Conservation (phyloP, 1,140 invertebrate genomes). For the Homarus americanus region DNA sequence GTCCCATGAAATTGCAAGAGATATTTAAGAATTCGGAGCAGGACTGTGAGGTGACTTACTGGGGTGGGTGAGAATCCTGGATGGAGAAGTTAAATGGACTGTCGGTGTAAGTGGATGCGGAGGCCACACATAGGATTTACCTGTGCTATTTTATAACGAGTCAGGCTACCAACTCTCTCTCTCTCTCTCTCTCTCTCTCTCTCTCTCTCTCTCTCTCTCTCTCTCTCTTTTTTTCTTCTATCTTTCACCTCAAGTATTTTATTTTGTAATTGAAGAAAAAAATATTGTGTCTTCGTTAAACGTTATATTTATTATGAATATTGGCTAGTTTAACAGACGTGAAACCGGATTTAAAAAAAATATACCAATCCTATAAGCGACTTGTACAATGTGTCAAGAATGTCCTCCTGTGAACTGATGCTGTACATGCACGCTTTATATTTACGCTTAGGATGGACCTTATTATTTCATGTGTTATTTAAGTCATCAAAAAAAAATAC, state of each 20-base stretch:
- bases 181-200: too few relatives aligned
- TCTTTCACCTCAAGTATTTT: too few relatives aligned
- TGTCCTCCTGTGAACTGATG: neutral
- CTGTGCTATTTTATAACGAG: neutral
- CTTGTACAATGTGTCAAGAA: neutral
- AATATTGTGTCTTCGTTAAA: too few relatives aligned
- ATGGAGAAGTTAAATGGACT: slow-evolving; percentile 32
- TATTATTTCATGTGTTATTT: too few relatives aligned
- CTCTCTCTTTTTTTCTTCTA: too few relatives aligned
- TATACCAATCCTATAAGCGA: neutral
- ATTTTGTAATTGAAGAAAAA: neutral
- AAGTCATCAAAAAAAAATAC: too few relatives aligned
- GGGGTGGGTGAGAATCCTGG: neutral
- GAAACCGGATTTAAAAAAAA: neutral
- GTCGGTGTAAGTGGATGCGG: neutral
- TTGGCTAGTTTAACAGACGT: neutral
- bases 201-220: too few relatives aligned
- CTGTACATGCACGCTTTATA: neutral
- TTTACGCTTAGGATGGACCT: too few relatives aligned
- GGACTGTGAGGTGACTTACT: neutral
- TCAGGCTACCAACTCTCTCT: neutral
- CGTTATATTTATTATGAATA: neutral
- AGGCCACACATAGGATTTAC: neutral
- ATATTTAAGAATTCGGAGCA: slow-evolving; percentile 11
- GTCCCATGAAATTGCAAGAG: neutral